Evolutionary conservation across 1,140 invertebrate species (phyloP), one percentile per base, ranked within the genome.

Genomic region (Brachionus koreanus): DNA sequence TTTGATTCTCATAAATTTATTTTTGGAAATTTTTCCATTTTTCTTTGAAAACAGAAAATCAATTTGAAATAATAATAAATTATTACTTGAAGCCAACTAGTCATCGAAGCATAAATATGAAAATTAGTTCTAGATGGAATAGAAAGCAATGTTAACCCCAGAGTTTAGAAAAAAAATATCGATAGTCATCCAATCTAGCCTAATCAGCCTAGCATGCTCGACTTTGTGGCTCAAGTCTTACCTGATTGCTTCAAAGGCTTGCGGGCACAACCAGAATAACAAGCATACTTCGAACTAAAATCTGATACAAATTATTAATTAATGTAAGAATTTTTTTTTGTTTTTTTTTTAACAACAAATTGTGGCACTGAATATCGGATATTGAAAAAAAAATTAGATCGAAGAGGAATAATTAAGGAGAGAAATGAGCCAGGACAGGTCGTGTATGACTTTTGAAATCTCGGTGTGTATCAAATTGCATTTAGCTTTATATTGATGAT

Each of bases 1-100:
- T 35, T 13, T n/a, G 35, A 35, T 13, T 35, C n/a, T 37, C n/a
- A 69, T 37, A 69, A 69, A 69, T 37, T 69, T 65, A 12, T 65
- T 65, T 37, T 69, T 37, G n/a, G 5, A 42, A 69, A 69, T 69
- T 69, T 13, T 33, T 3, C 29, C 63, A 37, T 69, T 37, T 37
- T 13, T 69, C 35, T 37, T 29, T 35, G 35, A 37, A 37, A 69
- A 19, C 61, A 65, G 35, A 69, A 69, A 69, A 69, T 69, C 65
- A 69, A 69, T 69, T 69, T 69, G n/a, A 69, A 69, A 69, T 69
- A 69, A 69, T 69, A 35, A 69, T 69, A 69, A 69, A 69, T 69
- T 69, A 69, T 69, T 37, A 69, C 37, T 69, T 69, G 65, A 69
- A 69, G 33, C 65, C 29, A 65, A 65, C 33, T 69, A 69, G 65